Conservation (phyloP, 2,113 vertebrate species). For the Phyllopteryx taeniolatus region DNA sequence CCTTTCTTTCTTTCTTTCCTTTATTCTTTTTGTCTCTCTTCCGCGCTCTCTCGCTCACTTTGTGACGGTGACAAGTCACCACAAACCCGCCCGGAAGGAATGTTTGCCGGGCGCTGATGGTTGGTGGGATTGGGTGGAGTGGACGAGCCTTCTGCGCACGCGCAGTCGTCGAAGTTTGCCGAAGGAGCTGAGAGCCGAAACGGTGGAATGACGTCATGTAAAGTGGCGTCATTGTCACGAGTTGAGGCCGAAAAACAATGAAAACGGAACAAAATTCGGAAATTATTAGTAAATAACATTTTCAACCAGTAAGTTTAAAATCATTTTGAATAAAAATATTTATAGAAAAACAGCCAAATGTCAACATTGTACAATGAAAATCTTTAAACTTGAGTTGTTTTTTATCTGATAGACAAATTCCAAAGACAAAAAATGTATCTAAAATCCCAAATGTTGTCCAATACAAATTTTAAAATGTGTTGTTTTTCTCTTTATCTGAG, state of each 20-base stretch:
- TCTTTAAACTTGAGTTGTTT: no score
- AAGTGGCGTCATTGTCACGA: not conserved
- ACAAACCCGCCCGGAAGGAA: conserved; percentile 58
- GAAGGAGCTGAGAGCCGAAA: conserved; percentile 13
- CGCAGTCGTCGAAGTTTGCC: conserved; percentile 20
- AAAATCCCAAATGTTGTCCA: not conserved
- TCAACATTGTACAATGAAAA: no score
- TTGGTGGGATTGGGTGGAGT: no score
- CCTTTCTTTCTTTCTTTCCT: no score
- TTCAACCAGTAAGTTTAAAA: no score
- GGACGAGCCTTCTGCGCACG: conserved; percentile 57
- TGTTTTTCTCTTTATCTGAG: not conserved
- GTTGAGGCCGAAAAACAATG: not conserved
- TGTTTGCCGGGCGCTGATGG: no score
- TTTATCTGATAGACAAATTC: not conserved
- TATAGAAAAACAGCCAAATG: no score
- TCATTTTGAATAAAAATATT: no score
- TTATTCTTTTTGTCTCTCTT: conserved; percentile 6
- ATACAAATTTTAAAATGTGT: not conserved
- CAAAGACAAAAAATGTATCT: not conserved
- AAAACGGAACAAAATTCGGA: no score
- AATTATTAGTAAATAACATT: no score
- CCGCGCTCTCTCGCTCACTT: conserved; percentile 13
- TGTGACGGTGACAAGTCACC: conserved; percentile 44
- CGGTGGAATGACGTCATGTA: conserved; percentile 67